Evolutionary conservation across 2,888 invertebrate genomes (phyloP), one percentile per base, ranked within the genome.

Genomic region (Brachyopa scutellaris): DNA sequence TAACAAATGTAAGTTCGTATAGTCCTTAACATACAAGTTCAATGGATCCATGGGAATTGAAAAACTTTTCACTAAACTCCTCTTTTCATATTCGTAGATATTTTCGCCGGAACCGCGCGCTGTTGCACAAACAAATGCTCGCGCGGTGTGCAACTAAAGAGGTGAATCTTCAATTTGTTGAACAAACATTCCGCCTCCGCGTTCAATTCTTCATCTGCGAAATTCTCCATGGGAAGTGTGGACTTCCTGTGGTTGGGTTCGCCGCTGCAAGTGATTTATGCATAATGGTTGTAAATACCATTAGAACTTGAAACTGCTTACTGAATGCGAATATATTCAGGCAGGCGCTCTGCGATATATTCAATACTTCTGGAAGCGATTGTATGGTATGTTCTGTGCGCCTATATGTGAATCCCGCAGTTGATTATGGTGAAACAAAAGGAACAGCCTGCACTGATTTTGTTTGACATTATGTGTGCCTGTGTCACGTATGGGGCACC

Each of bases 191-290:
- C 19, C 31, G 3, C 26, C 33, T 17, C 40, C n/a, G 1, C 9
- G 11, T 11, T 36, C 2, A 9, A 7, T 23, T 19, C 19, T 15
- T 7, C 15, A 23, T 29, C 15, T 8, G 11, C n/a, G 36, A 36
- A 36, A 49, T 33, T 13, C 15, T 21, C 21, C 11, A 26, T 26
- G 11, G 4, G 6, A 2, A 6, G 31, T 33, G 21, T 11, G 17
- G n/a, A 17, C 36, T 57, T 57, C 17, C 49, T 36, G 15, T 13
- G 47, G 33, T 9, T 15, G 49, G 8, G 36, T 9, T 23, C 42
- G 15, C 61, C 42, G 15, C 61, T 62, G 42, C 61, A 62, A 21
- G 51, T 72, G 70, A 61, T 72, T 72, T 72, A 61, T 72, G 59
- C 51, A 51, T 17, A 51, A 23, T 7, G 23, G 7, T n/a, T 53